phyloP scores from a whole-genome alignment of 1,140 invertebrate genomes.

The Hestina assimilis region DNA sequence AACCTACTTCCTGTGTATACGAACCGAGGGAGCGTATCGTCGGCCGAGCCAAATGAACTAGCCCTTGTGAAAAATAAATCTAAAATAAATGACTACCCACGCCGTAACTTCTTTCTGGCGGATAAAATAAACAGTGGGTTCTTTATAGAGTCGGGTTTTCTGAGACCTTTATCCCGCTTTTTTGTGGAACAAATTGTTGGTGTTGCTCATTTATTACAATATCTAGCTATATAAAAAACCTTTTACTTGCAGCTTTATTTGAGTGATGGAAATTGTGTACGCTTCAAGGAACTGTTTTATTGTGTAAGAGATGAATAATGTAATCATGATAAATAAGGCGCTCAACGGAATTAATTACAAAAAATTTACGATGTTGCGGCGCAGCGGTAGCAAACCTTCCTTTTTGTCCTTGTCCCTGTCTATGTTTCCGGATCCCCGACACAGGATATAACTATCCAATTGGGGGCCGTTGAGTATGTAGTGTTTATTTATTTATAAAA shows the following conservation, averaged over 20 bases:
- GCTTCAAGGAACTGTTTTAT: too few species aligned
- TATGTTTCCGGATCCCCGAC: too few species aligned
- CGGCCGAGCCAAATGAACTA: conserved; percentile 17
- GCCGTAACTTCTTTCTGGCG: conserved; percentile 14
- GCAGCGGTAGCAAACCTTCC: too few species aligned
- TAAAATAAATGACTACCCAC: conserved; percentile 23
- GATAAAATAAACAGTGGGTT: conserved; percentile 9
- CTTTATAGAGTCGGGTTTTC: conserved; percentile 11
- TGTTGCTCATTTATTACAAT: background rate
- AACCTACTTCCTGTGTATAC: conserved; percentile 20
- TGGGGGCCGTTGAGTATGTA: too few species aligned
- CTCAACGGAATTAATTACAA: too few species aligned
- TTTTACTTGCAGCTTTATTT: background rate
- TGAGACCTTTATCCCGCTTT: background rate
- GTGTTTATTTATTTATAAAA: too few species aligned
- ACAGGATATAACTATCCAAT: too few species aligned
- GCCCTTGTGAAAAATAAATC: conserved; percentile 17
- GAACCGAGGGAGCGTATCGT: conserved; percentile 21
- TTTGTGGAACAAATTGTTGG: background rate
- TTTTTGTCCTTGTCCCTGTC: too few species aligned
- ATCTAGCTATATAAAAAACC: background rate
- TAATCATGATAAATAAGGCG: too few species aligned
- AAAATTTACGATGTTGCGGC: too few species aligned
- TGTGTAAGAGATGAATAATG: too few species aligned
- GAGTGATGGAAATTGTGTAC: too few species aligned